Evolutionary conservation across 1,140 invertebrate genomes (phyloP), one percentile per base, ranked within the genome.

Genomic region (Drosophila tani): DNA sequence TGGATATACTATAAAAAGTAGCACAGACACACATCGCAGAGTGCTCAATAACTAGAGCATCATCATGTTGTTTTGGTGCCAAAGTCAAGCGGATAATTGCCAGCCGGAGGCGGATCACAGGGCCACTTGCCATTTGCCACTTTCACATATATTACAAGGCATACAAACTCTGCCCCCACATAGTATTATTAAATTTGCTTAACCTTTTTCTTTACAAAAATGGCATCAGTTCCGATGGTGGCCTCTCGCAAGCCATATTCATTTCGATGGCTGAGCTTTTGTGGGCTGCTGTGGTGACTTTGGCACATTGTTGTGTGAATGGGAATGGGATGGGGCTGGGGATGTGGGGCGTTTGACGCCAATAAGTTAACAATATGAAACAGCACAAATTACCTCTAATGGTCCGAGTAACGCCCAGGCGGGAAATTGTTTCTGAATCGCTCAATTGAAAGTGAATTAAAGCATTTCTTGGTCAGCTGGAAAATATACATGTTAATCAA

Each of bases 21-120:
- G 21, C 8, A 40, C 19, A 47, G 45, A 47, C 17, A 50, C 21
- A 56, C 17, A 63, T 35, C 24, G 51, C 40, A 29, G 24, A 49
- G 56, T 38, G 27, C 40, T 43, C 29, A 38, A 76, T 77, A 62
- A 78, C 65, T 79, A 57, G 65, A 70, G 58, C 69, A 75, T 69
- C 66, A 57, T 58, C 47, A 67, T 43, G 19, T 35, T 35, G 66
- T 53, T 62, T 64, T 64, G 69, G 69, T 79, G 82, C 82, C 82
- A 86, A 86, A 86, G 79, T 86, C 75, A 81, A 75, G 78, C 69
- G 68, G 55, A 74, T 85, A 85, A 85, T 85, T 76, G 75, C 47
- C 58, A 69, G 55, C 75, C 69, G 79, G 79, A 50, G 74, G 75
- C 45, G 75, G 65, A 75, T 63, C 69, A 79, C 82, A 81, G 82